Evolutionary conservation across 1,140 invertebrate genomes (phyloP).

Genomic region (Aphaenogaster floridana): DNA sequence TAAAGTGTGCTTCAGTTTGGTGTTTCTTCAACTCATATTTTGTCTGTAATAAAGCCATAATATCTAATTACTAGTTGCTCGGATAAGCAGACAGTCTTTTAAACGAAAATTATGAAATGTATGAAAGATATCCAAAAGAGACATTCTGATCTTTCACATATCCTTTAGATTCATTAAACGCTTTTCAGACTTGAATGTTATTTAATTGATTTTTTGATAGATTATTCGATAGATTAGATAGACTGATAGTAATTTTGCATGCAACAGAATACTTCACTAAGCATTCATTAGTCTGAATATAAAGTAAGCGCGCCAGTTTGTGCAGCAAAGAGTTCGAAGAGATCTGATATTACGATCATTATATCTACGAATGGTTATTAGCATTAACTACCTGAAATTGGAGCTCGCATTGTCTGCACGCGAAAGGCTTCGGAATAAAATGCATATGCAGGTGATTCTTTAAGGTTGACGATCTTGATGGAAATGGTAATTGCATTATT

Average conservation of each 20-base stretch:
- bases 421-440: constrained; percentile 52
- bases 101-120: not conserved
- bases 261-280: constrained; percentile 8
- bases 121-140: not conserved
- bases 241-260: constrained; percentile 20
- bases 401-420: constrained; percentile 63
- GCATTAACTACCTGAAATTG: constrained; percentile 68
- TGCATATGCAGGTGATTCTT: constrained; percentile 59
- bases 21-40: constrained; percentile 41
- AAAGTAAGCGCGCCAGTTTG: constrained; percentile 32
- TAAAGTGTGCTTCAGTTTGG: constrained; percentile 3
- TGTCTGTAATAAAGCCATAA: constrained; percentile 35
- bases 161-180: not conserved
- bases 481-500: constrained; percentile 43
- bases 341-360: constrained; percentile 47
- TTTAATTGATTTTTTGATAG: constrained; percentile 18
- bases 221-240: constrained; percentile 27
- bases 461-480: constrained; percentile 61
- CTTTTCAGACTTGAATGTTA: not conserved
- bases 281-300: constrained; percentile 36
- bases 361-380: constrained; percentile 58
- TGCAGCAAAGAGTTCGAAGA: constrained; percentile 52
- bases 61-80: not conserved
- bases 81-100: not conserved
- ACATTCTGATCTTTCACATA: not conserved